Conservation (phyloP, 2,888 invertebrate genomes). For the Oxyscelio sp. region DNA sequence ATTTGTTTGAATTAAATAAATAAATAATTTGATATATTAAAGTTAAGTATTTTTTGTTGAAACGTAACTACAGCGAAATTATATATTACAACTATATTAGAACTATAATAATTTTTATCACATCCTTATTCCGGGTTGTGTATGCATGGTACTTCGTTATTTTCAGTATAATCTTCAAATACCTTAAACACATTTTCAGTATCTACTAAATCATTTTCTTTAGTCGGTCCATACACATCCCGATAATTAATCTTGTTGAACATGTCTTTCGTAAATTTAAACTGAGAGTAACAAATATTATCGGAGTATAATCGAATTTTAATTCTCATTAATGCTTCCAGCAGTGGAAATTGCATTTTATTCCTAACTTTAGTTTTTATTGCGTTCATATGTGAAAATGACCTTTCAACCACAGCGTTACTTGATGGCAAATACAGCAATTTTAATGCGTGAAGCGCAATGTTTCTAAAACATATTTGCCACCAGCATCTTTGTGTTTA, state of each 20-base stretch:
- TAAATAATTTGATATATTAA: too few relatives aligned
- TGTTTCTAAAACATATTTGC: constrained; percentile 22
- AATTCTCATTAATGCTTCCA: constrained; percentile 28
- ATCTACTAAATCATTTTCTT: constrained; percentile 3
- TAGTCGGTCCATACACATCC: constrained; percentile 21
- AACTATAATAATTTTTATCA: too few relatives aligned
- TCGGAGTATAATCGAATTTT: constrained; percentile 28
- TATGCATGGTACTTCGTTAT: constrained; percentile 12
- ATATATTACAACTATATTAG: too few relatives aligned
- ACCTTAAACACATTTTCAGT: neutral
- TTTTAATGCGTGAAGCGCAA: constrained; percentile 43
- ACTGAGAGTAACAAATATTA: constrained; percentile 22
- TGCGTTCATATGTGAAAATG: constrained; percentile 60
- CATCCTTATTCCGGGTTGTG: constrained; percentile 16
- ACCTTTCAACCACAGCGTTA: constrained; percentile 58
- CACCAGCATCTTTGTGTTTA: constrained; percentile 47
- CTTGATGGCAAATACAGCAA: constrained; percentile 43
- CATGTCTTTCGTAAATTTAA: constrained; percentile 20
- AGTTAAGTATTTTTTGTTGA: too few relatives aligned
- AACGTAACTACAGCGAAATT: too few relatives aligned
- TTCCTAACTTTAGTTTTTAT: constrained; percentile 56
- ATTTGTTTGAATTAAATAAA: too few relatives aligned
- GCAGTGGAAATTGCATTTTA: constrained; percentile 32
- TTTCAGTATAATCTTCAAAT: constrained; percentile 18
- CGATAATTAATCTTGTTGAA: constrained; percentile 22